Conservation (phyloP, 2,888 invertebrate genomes). For the Drosophila maculinotata region DNA sequence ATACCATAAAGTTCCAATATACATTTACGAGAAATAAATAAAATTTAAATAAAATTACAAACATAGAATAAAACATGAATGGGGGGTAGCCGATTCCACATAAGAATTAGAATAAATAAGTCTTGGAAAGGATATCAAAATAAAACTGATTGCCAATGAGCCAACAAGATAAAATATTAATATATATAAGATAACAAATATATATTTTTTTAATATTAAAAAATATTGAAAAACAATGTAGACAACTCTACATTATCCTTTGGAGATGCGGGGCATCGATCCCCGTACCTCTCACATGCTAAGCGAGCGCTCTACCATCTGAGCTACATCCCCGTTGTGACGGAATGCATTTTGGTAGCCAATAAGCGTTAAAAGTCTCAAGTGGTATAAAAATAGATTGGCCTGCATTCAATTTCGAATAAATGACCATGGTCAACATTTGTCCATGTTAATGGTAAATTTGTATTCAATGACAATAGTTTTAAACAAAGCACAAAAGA, state of each 20-base stretch:
- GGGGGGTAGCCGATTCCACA: too few relatives aligned
- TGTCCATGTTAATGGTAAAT: neutral
- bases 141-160: too few relatives aligned
- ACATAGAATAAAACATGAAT: too few relatives aligned
- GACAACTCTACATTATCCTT: constrained; percentile 1
- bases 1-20: too few relatives aligned
- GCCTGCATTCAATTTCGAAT: constrained; percentile 5
- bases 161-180: constrained; percentile 4
- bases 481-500: neutral
- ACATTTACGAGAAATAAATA: too few relatives aligned
- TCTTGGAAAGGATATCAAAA: too few relatives aligned
- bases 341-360: rapidly evolving
- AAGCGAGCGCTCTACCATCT: constrained; percentile 86
- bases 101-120: too few relatives aligned
- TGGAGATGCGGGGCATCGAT: constrained; percentile 84
- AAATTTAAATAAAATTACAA: too few relatives aligned
- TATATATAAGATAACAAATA: neutral
- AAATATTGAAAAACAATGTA: too few relatives aligned
- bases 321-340: constrained; percentile 83
- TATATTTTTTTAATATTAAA: neutral
- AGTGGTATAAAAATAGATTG: constrained; percentile 6
- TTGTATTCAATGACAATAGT: constrained; percentile 13
- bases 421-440: constrained; percentile 14
- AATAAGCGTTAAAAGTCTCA: constrained; percentile 6
- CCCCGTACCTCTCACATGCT: constrained; percentile 86